A percentile compares a stretch with the other conserved stretches of the same genome.
Evolutionary conservation across 2,113 vertebrate genomes (phyloP).

Genomic region (Castor canadensis): DNA sequence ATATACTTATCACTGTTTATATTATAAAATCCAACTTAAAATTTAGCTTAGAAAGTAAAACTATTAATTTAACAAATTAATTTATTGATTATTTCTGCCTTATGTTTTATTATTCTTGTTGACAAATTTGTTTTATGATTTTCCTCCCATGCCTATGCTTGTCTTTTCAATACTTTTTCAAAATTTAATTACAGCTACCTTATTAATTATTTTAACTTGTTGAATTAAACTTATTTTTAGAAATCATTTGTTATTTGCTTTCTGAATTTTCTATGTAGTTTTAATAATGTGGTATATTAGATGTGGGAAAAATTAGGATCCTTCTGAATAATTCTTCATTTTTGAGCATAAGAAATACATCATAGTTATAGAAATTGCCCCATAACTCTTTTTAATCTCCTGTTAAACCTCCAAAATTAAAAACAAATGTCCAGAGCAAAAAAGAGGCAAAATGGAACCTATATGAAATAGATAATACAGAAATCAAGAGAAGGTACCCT

Average conservation of each 20-base stretch:
- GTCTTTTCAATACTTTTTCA: conserved; percentile 7
- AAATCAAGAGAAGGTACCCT: background rate
- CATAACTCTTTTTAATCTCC: conserved; percentile 4
- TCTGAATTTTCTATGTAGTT: conserved; percentile 27
- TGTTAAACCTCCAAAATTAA: conserved; percentile 21
- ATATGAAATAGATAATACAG: background rate
- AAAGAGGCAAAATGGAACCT: background rate
- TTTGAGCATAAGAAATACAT: background rate
- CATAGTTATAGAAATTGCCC: background rate
- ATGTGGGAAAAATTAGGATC: background rate
- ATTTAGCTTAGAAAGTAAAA: conserved; percentile 27
- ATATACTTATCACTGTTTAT: conserved; percentile 47
- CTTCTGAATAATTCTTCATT: background rate
- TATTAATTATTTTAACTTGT: conserved; percentile 70
- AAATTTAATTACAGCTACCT: background rate
- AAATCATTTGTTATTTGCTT: conserved; percentile 62
- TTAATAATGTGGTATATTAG: conserved; percentile 14
- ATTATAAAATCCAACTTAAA: conserved; percentile 46
- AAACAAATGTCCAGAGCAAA: background rate
- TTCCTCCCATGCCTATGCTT: background rate
- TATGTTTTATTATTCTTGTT: background rate
- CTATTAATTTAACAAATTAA: background rate
- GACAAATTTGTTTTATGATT: conserved; percentile 13
- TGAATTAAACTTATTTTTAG: conserved; percentile 73
- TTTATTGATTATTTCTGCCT: conserved; percentile 42